Percentiles rank a stretch among this genome's conserved stretches.
Conservation (phyloP, 2,113 vertebrate genomes). For the Camelus bactrianus region DNA sequence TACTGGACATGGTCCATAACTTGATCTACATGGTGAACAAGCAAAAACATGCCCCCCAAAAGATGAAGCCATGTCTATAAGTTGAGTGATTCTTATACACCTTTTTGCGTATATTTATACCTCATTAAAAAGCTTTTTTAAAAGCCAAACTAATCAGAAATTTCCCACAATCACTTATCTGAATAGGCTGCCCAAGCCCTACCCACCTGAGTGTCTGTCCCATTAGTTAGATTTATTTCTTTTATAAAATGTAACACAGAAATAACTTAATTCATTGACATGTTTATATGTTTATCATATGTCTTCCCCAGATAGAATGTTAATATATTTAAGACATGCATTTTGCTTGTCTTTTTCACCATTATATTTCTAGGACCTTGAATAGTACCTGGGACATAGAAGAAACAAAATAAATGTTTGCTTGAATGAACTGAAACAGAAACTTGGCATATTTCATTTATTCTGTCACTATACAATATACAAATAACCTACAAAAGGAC, state of each 20-base stretch:
- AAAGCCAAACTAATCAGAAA: background rate
- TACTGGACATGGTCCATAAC: background rate
- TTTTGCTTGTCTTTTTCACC: background rate
- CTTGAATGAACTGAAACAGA: background rate
- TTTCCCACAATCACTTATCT: background rate
- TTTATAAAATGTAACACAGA: conserved; percentile 7
- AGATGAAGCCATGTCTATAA: background rate
- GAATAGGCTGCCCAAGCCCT: background rate
- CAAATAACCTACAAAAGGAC: background rate
- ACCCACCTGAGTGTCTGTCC: background rate
- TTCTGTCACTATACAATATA: background rate
- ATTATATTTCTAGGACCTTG: background rate
- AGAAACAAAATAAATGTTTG: background rate
- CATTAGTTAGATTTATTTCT: background rate
- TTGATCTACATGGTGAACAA: background rate
- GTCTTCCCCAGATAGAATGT: background rate
- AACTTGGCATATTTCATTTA: background rate
- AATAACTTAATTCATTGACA: background rate
- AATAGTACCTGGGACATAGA: background rate
- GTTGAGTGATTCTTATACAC: background rate
- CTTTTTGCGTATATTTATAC: background rate
- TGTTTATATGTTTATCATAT: background rate
- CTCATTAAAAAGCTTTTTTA: background rate
- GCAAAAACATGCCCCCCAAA: background rate
- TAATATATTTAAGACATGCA: background rate